phyloP scores from a whole-genome alignment of 2,888 invertebrate genomes.

The Lycophotia porphyrea region DNA sequence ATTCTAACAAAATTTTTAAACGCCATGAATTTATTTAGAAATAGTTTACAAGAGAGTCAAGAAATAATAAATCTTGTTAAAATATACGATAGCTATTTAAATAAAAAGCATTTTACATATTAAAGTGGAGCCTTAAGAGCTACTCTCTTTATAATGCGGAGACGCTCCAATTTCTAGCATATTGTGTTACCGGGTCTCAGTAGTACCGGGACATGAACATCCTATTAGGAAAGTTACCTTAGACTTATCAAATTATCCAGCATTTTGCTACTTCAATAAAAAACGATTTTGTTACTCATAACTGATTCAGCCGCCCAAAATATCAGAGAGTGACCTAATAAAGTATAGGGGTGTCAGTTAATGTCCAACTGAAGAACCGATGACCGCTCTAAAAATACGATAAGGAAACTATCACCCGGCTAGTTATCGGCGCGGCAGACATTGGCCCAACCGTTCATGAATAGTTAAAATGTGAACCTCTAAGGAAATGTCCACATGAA shows the following conservation, averaged over 20 bases:
- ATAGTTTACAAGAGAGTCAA: neutral
- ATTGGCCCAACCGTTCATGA: conserved; percentile 80
- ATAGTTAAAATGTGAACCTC: conserved; percentile 79
- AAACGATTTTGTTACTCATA: conserved; percentile 39
- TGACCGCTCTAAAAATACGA: conserved; percentile 77
- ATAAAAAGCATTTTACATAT: conserved; percentile 44
- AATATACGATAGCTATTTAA: conserved; percentile 7
- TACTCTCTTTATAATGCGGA: conserved; percentile 37
- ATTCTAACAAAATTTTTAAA: neutral
- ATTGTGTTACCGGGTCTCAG: conserved; percentile 44
- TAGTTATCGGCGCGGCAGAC: conserved; percentile 79
- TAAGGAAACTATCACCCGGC: conserved; percentile 79
- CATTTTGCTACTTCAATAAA: conserved; percentile 34
- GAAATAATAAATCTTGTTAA: neutral
- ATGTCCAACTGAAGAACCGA: conserved; percentile 59
- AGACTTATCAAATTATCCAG: conserved; percentile 38
- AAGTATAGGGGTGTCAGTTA: conserved; percentile 43
- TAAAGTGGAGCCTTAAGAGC: conserved; percentile 31
- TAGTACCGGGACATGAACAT: conserved; percentile 20
- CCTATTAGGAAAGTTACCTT: conserved; percentile 32
- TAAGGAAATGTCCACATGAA: conserved; percentile 72
- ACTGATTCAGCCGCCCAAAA: conserved; percentile 35
- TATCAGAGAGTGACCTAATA: conserved; percentile 36
- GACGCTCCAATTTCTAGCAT: conserved; percentile 49
- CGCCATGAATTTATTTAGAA: neutral